A percentile compares a stretch with the other conserved stretches of the same genome.
phyloP scores from a whole-genome alignment of 2,888 invertebrate species.

The Coenonympha glycerion region DNA sequence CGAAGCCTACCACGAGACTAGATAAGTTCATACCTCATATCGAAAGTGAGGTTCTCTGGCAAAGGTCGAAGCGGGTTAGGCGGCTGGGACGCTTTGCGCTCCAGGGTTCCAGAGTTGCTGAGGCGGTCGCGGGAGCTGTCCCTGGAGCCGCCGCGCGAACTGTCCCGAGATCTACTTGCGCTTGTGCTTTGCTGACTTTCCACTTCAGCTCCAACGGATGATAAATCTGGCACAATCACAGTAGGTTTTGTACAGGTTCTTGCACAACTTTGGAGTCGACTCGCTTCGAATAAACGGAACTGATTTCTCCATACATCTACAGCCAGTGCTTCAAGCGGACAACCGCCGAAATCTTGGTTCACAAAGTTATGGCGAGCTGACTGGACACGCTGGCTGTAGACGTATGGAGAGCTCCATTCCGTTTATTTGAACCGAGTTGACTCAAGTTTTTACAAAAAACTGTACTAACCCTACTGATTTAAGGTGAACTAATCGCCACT shows the following conservation, averaged over 20 bases:
- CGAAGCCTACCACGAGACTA: too few species aligned
- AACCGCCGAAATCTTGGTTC: too few species aligned
- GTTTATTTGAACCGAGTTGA: too few species aligned
- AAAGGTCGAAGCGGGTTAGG: slow-evolving; percentile 79
- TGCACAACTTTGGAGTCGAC: not conserved
- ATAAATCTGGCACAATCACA: slow-evolving; percentile 77
- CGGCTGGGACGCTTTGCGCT: slow-evolving; percentile 56
- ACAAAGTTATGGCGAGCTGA: too few species aligned
- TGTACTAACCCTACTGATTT: too few species aligned
- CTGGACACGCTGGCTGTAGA: too few species aligned
- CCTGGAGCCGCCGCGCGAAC: slow-evolving; percentile 66
- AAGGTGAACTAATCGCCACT: too few species aligned
- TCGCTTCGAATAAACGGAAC: too few species aligned
- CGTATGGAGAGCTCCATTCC: too few species aligned
- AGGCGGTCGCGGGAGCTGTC: slow-evolving; percentile 69
- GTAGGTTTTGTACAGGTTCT: not conserved
- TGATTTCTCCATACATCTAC: too few species aligned
- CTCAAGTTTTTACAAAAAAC: too few species aligned
- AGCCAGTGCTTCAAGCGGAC: too few species aligned
- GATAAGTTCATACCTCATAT: slow-evolving; percentile 84
- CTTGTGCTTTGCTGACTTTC: slow-evolving; percentile 59
- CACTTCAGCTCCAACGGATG: slow-evolving; percentile 84
- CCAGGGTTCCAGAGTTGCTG: slow-evolving; percentile 65
- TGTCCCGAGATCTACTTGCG: slow-evolving; percentile 58
- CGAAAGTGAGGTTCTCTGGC: slow-evolving; percentile 90